Base-by-base conservation (phyloP, 2,797 vertebrate genomes). In the Eleutherodactylus coqui region DNA sequence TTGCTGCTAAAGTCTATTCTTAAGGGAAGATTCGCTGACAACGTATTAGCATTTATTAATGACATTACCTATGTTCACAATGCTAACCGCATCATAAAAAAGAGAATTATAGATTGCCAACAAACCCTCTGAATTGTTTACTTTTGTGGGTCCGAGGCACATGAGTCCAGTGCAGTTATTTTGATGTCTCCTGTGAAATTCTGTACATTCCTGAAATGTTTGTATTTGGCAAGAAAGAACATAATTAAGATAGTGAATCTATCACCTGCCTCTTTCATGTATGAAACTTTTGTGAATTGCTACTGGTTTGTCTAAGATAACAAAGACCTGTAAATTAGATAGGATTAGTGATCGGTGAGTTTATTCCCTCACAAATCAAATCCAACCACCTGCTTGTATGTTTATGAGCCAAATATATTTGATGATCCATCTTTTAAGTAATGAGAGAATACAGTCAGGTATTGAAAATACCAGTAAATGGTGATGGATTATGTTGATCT, bases 401-500 rank as follows among this genome's bases (percentile, higher is more conserved):
- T 87, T 87, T 85, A 87, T 81, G 81, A 79, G 86, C 86, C 86
- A 87, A 87, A 85, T 84, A 81, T 34, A 76, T 85, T 64, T 81
- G 77, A 87, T 84, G 60, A 87, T 87, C 82, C 72, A 87, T 87
- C 82, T 87, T 87, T 81, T 58, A 81, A 70, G 70, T 85, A 87
- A 87, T 85, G 70, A 87, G 82, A 87, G 69, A 75, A 80, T 84
- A 84, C 82, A 84, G 82, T 84, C 82, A 75, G 70, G 77, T 84
- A 84, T 87, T 87, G 86, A 76, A 87, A 76, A 75, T 80, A 75
- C 82, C 64, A 81, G 82, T 87, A 87, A 87, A 85, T 87, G 70
- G 82, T 84, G 86, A 87, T 87, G 62, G 86, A 87, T 87, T 87
- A 84, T 81, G 77, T 64, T 87, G 86, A 87, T 79, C 82, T 77